A percentile compares a stretch with the other conserved stretches of the same genome.
Conservation (phyloP, 2,888 invertebrate genomes). For the Caradrina clavipalpis region DNA sequence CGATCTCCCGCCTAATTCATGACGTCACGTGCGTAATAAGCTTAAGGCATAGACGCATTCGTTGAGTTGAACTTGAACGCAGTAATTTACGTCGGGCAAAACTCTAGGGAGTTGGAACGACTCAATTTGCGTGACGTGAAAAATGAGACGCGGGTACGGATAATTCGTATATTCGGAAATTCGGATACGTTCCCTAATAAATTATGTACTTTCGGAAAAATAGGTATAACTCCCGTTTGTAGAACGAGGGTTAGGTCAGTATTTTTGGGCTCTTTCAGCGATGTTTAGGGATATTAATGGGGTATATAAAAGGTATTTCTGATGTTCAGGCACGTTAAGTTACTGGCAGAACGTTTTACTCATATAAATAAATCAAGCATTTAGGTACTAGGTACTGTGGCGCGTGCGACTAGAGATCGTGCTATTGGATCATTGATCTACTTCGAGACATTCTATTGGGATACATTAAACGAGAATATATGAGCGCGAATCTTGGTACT, state of each 20-base stretch:
- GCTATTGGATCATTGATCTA: neutral
- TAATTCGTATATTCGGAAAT: slow-evolving; percentile 54
- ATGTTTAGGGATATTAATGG: slow-evolving; percentile 39
- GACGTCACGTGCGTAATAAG: slow-evolving; percentile 38
- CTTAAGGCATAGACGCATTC: slow-evolving; percentile 22
- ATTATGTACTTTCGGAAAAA: slow-evolving; percentile 52
- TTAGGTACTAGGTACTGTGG: neutral
- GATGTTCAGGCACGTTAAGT: slow-evolving; percentile 15
- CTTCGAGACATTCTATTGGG: neutral
- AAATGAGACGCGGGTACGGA: slow-evolving; percentile 66
- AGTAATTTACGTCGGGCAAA: slow-evolving; percentile 66
- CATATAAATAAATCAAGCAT: slow-evolving; percentile 23
- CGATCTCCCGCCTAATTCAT: slow-evolving; percentile 35
- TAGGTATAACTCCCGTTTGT: slow-evolving; percentile 30
- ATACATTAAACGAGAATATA: neutral
- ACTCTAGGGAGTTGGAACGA: slow-evolving; percentile 68
- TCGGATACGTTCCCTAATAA: slow-evolving; percentile 50
- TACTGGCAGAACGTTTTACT: slow-evolving; percentile 14
- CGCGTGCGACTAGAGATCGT: neutral
- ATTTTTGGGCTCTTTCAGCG: slow-evolving; percentile 34
- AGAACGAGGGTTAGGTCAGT: slow-evolving; percentile 27
- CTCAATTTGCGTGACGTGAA: slow-evolving; percentile 72
- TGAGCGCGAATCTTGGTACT: neutral
- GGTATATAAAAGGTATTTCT: slow-evolving; percentile 17
- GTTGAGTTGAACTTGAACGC: slow-evolving; percentile 47